Evolutionary conservation across 2,888 invertebrate genomes (phyloP), one percentile per base, ranked within the genome.

Genomic region (Antitype chi): DNA sequence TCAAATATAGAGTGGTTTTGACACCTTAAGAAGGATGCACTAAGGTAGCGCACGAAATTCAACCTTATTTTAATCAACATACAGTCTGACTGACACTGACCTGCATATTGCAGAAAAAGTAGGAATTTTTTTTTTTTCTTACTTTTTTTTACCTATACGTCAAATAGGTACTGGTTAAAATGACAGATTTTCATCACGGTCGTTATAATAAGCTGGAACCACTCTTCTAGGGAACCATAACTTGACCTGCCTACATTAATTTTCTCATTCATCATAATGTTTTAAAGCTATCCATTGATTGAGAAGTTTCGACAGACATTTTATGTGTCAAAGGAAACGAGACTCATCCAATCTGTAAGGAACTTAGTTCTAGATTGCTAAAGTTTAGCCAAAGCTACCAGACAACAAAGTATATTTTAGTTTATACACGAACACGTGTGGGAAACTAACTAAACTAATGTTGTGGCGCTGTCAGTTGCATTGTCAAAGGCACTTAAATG

Each of bases 371-470:
- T 28, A 66, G 28, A 60, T 74, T 74, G 49, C 47, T 43, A 43
- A 15, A 62, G 17, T n/a, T 66, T 23, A 66, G 11, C 9, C 15
- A 28, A n/a, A 32, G 47, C 15, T 32, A 28, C 25, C 38, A 32
- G 20, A 64, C 25, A 1, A 68, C 20, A 66, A 76, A 53, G 23
- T 62, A 43, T 43, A 11, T 43, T 1, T 9, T 0, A 28, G 28
- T 28, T 69, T 17, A 55, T 38, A 23, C 28, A 43, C 1, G 62
- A 63, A 78, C 64, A 66, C 49, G 70, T 70, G 66, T 38, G 38
- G 67, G 43, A 55, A 70, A 55, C 49, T 47, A 20, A 78, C n/a
- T n/a, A n/a, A n/a, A n/a, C n/a, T n/a, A 53, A 20, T 9, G 49
- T 78, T 69, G 9, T 9, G 28, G 17, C 47, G 0, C 23, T 64